phyloP scores from a whole-genome alignment of 1,140 invertebrate species.

The Thereuonema tuberculata region DNA sequence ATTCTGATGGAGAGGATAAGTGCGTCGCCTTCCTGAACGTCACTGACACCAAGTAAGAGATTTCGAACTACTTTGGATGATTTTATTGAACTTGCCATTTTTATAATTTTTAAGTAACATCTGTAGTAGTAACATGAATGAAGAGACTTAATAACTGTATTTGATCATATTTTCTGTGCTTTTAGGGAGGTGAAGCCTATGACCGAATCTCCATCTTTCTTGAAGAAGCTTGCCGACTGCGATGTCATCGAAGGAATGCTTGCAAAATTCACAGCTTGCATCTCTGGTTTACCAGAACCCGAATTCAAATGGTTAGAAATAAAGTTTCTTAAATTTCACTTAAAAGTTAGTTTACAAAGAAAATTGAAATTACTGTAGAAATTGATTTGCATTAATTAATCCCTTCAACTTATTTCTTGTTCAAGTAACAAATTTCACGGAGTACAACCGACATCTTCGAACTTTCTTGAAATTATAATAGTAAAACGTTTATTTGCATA shows the following conservation, averaged over 20 bases:
- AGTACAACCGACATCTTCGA: too few species aligned
- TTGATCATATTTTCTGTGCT: background rate
- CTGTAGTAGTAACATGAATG: too few species aligned
- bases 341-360: too few species aligned
- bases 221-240: conserved; percentile 76
- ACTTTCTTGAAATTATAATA: too few species aligned
- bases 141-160: background rate
- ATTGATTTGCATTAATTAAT: background rate
- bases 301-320: conserved; percentile 66
- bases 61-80: too few species aligned
- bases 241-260: conserved; percentile 75
- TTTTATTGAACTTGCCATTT: background rate
- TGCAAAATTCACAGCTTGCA: conserved; percentile 80
- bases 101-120: background rate
- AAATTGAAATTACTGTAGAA: background rate
- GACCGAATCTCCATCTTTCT: conserved; percentile 66
- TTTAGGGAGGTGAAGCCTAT: conserved; percentile 52
- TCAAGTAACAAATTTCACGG: too few species aligned
- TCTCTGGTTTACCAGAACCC: conserved; percentile 68
- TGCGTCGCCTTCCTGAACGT: conserved; percentile 58
- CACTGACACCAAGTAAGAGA: conserved; percentile 70
- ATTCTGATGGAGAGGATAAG: conserved; percentile 60
- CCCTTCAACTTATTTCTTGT: too few species aligned
- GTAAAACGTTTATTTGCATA: too few species aligned
- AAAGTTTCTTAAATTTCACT: background rate